Percentiles rank a stretch among this genome's conserved stretches.
These are phyloP conservation scores for Habroteleia sp. DNA, from an alignment of 2,888 invertebrate genomes.

Conservation along the genomic window DNA sequence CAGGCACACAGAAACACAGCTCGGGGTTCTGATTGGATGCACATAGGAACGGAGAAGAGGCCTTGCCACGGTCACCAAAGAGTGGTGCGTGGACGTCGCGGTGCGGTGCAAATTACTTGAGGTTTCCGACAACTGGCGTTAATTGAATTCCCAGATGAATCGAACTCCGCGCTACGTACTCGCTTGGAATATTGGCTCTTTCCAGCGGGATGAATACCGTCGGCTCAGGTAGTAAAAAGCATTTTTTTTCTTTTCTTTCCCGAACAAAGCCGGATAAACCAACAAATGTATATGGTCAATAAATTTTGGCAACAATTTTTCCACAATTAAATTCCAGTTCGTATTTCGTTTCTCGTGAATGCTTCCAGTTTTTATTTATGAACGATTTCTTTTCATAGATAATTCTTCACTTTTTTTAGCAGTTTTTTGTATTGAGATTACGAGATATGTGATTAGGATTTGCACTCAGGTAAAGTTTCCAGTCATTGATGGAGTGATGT, in stretches of 20 bases:
- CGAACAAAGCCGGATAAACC: constrained; percentile 10
- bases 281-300: neutral
- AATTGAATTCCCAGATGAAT: constrained; percentile 79
- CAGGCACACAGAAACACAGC: constrained; percentile 38
- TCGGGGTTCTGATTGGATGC: constrained; percentile 48
- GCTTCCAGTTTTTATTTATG: too few species aligned
- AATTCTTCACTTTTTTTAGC: too few species aligned
- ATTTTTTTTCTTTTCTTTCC: constrained; percentile 27
- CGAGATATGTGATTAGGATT: too few species aligned
- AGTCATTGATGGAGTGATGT: too few species aligned
- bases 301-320: constrained; percentile 13
- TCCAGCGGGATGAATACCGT: constrained; percentile 66
- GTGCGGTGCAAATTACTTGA: constrained; percentile 76
- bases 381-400: too few species aligned
- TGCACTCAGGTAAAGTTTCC: too few species aligned
- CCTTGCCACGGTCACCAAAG: constrained; percentile 53
- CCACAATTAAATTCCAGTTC: constrained; percentile 1
- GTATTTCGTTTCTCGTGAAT: too few species aligned
- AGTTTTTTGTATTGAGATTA: too few species aligned
- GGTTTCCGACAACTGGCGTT: constrained; percentile 79
- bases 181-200: constrained; percentile 76
- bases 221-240: constrained; percentile 12
- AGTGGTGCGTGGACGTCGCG: constrained; percentile 65
- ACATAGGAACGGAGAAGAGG: constrained; percentile 41
- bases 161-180: constrained; percentile 73